Evolutionary conservation across 2,113 vertebrate genomes (phyloP).

Genomic region (Callipepla californica): DNA sequence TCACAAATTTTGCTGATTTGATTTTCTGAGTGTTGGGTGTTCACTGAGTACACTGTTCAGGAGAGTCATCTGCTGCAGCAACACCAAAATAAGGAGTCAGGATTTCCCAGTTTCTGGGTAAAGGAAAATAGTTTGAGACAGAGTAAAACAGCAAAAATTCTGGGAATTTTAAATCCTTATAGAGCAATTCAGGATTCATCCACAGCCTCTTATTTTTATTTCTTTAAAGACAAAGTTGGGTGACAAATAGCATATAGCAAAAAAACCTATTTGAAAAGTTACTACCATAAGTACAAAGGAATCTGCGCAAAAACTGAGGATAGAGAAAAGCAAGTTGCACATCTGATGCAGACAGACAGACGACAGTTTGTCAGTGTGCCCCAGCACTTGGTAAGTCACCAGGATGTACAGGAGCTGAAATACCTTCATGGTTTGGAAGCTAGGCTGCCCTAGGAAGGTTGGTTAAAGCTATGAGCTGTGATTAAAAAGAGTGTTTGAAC

Average conservation of each 20-base stretch:
- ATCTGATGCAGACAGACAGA: not conserved
- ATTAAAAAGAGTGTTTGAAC: not conserved
- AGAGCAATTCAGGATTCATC: not conserved
- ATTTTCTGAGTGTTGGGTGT: fast-evolving
- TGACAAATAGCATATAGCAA: not conserved
- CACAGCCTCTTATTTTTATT: not conserved
- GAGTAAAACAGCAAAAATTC: not conserved
- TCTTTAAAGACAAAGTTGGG: not conserved
- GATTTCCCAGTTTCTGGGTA: not conserved
- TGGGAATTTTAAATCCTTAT: not conserved
- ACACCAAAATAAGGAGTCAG: fast-evolving
- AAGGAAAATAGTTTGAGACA: fast-evolving
- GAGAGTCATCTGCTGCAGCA: conserved; percentile 27
- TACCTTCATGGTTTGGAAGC: not conserved
- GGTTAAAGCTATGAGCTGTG: not conserved
- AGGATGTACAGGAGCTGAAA: not conserved
- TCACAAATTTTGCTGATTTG: not conserved
- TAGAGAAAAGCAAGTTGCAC: not conserved
- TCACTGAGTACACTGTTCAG: fast-evolving
- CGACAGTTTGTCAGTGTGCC: not conserved
- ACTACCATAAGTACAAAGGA: not conserved
- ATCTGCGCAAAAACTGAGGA: not conserved
- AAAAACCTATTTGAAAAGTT: not conserved
- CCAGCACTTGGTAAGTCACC: not conserved
- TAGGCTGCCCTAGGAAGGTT: not conserved